Evolutionary conservation across 2,113 vertebrate genomes (phyloP).

Genomic region (Epinephelus moara): DNA sequence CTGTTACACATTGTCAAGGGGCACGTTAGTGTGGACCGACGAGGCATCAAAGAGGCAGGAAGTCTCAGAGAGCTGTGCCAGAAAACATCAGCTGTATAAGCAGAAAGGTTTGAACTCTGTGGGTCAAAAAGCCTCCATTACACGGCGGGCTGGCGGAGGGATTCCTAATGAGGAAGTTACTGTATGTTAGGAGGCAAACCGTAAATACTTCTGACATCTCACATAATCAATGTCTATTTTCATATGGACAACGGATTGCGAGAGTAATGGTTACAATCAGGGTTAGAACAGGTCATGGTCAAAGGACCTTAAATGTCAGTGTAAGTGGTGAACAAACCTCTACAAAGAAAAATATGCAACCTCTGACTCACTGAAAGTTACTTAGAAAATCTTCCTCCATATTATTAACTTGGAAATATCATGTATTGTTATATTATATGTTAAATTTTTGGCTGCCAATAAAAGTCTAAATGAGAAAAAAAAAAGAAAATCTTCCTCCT

Average conservation of each 20-base stretch:
- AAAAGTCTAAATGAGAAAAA: too few relatives aligned
- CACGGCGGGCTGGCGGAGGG: slow-evolving; percentile 52
- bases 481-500: background rate
- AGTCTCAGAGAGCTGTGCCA: slow-evolving; percentile 73
- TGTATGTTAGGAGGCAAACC: slow-evolving; percentile 52
- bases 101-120: slow-evolving; percentile 74
- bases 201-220: slow-evolving; percentile 67
- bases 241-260: slow-evolving; percentile 41
- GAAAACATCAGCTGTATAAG: slow-evolving; percentile 84
- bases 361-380: background rate
- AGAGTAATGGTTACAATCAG: slow-evolving; percentile 45
- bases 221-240: slow-evolving; percentile 67
- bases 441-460: too few relatives aligned
- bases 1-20: slow-evolving; percentile 80
- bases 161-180: slow-evolving; percentile 70
- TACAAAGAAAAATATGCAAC: slow-evolving; percentile 20
- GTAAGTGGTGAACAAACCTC: slow-evolving; percentile 6
- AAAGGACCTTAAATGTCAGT: slow-evolving; percentile 31
- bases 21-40: slow-evolving; percentile 71
- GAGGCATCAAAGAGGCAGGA: slow-evolving; percentile 80
- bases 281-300: slow-evolving; percentile 47
- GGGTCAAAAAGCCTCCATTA: slow-evolving; percentile 78
- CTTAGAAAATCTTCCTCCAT: background rate
- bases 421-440: too few relatives aligned
- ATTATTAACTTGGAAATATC: too few relatives aligned